Base-by-base conservation (phyloP, 2,888 invertebrate species). In the Melanargia galathea region DNA sequence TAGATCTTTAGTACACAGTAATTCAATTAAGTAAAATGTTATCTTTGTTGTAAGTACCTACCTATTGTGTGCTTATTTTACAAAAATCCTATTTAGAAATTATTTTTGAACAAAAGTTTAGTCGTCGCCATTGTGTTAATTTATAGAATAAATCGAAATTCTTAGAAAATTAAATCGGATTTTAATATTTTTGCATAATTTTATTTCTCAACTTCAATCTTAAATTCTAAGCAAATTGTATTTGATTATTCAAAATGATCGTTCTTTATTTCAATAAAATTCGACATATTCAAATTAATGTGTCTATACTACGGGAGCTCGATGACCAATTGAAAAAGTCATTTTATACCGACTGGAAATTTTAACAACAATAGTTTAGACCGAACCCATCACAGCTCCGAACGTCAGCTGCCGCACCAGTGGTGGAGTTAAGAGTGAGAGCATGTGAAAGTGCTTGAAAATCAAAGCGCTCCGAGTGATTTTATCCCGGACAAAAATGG, bases 181-280 rank as follows among this genome's bases (percentile, higher is more conserved):
- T 52, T 1, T 52, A 52, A 52, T 52, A 35, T 52, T 35, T 35
- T 52, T 52, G 20, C 52, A 52, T 52, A 52, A 20, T 18, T 48
- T 18, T 18, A 10, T 52, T 20, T 20, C 18, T 52, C 13, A 11
- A 33, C 20, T 22, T 49, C 16, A 22, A 30, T 16, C 48, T 52
- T 18, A 6, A 52, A 18, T 33, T 52, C 35, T 18, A 13, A 3
- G 30, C 11, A 30, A 16, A 51, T 51, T 51, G 18, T 51, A 5
- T 33, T 33, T 18, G 52, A 52, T 52, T 52, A 16, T 20, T 20
- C 33, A 52, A 33, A 11, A 46, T 46, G 13, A 43, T 43, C 18
- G 16, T 16, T 38, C n/a, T 40, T 8, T 8, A 51, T 30, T 49
- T 30, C 16, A 49, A 30, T 51, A 52, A n/a, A 35, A 52, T 52